phyloP scores from a whole-genome alignment of 2,797 vertebrate genomes.

The Fratercula arctica region DNA sequence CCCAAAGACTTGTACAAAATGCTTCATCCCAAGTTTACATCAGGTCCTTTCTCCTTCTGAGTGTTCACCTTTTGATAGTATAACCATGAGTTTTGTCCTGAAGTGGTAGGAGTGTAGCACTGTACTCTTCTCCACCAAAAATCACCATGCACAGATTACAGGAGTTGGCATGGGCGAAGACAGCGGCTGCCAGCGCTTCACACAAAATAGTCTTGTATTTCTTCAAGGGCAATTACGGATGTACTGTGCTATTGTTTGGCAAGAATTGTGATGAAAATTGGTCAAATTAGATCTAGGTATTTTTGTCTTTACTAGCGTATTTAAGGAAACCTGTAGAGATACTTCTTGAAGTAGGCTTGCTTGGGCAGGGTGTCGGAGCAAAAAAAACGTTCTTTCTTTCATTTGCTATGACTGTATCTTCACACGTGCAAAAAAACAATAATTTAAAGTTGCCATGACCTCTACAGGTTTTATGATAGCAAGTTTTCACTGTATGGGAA shows the following conservation, averaged over 20 bases:
- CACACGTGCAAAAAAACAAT: neutral
- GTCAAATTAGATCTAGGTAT: neutral
- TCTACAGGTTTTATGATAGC: slow-evolving; percentile 4
- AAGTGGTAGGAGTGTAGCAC: rapidly evolving
- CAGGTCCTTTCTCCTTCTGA: neutral
- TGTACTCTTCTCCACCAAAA: neutral
- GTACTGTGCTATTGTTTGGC: neutral
- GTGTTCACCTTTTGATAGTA: neutral
- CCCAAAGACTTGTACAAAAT: neutral
- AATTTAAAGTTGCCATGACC: neutral
- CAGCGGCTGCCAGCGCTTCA: neutral
- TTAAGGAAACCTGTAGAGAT: slow-evolving; percentile 21
- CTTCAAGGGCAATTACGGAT: neutral
- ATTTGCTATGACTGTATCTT: slow-evolving; percentile 34
- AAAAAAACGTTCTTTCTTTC: neutral
- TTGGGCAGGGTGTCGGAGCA: neutral
- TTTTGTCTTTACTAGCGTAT: slow-evolving; percentile 56
- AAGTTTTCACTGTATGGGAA: slow-evolving; percentile 5
- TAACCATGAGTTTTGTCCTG: neutral
- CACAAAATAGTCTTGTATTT: neutral
- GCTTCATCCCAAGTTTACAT: neutral
- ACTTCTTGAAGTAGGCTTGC: slow-evolving; percentile 15
- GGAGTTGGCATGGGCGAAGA: neutral
- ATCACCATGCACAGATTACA: rapidly evolving
- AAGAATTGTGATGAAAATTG: neutral